Evolutionary conservation across 2,113 vertebrate genomes (phyloP), one percentile per base, ranked within the genome.

Genomic region (Lipophrys pholis): DNA sequence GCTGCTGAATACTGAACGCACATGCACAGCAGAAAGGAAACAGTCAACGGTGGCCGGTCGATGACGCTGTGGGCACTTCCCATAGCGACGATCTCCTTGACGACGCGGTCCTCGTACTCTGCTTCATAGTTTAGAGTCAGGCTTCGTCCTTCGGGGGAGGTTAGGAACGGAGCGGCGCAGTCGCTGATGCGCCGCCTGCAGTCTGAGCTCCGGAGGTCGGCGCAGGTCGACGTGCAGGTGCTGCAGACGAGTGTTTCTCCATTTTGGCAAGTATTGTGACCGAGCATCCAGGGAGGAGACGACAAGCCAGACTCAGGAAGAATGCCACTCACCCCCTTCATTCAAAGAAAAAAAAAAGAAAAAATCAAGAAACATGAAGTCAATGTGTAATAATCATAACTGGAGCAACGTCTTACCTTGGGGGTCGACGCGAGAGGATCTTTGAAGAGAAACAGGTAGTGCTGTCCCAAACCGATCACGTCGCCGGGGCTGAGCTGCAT

Each of bases 371-470:
- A 70, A 59, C 14, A 4, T n/a, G 6, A 6, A 48, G 14, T 6
- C 5, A 15, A n/a, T 2, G 21, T 30, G 21, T 30, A 30, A 30
- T 30, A 30, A 30, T 30, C 45, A n/a, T 48, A 6, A n/a, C n/a
- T 70, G 6, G 6, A 5, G 15, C 6, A 39, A 15, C 15, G 17
- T 0, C 7, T 79, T 64, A 90, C 89, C 85, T 84, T 78, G 6
- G 76, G 61, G n/a, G 1, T 38, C 11, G 16, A 42, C 16, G 64
- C 48, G 30, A 41, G 30, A 1, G 93, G 94, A 73, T 95, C 93
- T 78, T 94, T 94, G 75, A 91, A 95, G 50, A 95, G 89, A 66
- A 95, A 94, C 52, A 94, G 52, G 84, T 95, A 95, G 66, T 69
- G 67, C 36, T 88, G 81, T 7, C 94, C 94, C 56, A 95, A 17